Evolutionary conservation across 2,797 vertebrate species (phyloP).

Genomic region (Danio kyathit): DNA sequence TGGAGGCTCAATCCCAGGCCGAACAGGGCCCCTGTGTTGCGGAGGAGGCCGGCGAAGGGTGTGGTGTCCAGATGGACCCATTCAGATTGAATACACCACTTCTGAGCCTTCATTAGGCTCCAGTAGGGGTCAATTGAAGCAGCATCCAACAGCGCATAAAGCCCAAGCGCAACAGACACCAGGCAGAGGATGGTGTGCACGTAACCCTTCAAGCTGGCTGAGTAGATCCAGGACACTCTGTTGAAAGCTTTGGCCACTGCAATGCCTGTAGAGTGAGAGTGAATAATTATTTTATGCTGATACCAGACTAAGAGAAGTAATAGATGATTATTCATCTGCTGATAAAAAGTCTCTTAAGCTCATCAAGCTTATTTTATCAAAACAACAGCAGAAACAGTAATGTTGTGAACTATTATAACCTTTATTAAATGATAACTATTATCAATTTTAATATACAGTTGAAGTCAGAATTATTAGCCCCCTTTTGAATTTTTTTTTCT

Average conservation of each 20-base stretch:
- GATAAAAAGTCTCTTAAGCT: no score
- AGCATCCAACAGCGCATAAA: slow-evolving; percentile 79
- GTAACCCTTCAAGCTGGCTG: slow-evolving; percentile 76
- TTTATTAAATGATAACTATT: no score
- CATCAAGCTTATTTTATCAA: no score
- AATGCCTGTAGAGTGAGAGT: slow-evolving; percentile 74
- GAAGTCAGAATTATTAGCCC: no score
- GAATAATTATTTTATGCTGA: neutral
- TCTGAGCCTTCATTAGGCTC: slow-evolving; percentile 83
- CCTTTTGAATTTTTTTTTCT: no score
- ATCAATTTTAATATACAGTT: no score
- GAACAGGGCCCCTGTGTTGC: slow-evolving; percentile 83
- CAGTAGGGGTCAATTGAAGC: slow-evolving; percentile 83
- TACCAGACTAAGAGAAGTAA: neutral
- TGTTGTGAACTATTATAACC: no score
- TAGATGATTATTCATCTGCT: neutral
- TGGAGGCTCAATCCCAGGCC: slow-evolving; percentile 85
- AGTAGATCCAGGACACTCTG: slow-evolving; percentile 76
- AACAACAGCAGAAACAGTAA: no score
- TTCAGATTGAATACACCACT: slow-evolving; percentile 79
- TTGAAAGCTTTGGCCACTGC: slow-evolving; percentile 80
- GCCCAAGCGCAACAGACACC: slow-evolving; percentile 81
- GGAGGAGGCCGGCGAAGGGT: slow-evolving; percentile 85
- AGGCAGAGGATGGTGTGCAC: slow-evolving; percentile 78
- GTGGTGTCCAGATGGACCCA: slow-evolving; percentile 88